Evolutionary conservation across 2,888 invertebrate species (phyloP), one percentile per base, ranked within the genome.

Genomic region (Drosophila fungiperda): DNA sequence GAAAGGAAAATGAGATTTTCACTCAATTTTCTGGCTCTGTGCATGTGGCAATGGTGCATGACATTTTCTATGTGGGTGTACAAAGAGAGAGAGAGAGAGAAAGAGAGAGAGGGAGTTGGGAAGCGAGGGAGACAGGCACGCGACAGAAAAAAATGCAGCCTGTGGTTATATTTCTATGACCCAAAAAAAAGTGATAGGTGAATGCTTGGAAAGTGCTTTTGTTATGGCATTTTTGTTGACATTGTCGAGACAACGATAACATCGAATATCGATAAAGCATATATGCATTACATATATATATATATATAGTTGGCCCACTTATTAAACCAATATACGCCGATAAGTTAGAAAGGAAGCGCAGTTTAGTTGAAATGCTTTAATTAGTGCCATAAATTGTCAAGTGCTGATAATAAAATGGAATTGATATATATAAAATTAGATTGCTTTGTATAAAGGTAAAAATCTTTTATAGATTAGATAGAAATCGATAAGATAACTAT

Each of bases 21-120:
- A 89, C 90, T 87, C 87, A 90, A 87, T 84, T 87, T 90, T 90
- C 82, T 80, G 87, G 87, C 82, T 89, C 67, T 62, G 54, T 80
- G 80, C 83, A 62, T 72, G 59, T 48, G 67, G 76, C 80, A 66
- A 58, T 78, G 76, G 73, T 65, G 83, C 81, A 89, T 87, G 87
- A 87, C 87, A 87, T 73, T 81, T 71, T 73, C 70, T 4, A 50
- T 68, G 68, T 71, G 72, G 33, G 70, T 42, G 58, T 49, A 50
- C 52, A 8, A 9, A 17, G 35, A 26, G 36, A 6, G 8, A 15
- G 9, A 17, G 17, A 20, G 23, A 26, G 23, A n/a, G 17, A 26
- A 0, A 26, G 15, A 48, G 23, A 4, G 15, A 26, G 26, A 49
- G 49, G 20, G 45, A 23, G 20, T 12, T 6, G 12, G 45, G 7